Base-by-base conservation (phyloP, 2,888 invertebrate species). In the Tricholauxania praeusta region DNA sequence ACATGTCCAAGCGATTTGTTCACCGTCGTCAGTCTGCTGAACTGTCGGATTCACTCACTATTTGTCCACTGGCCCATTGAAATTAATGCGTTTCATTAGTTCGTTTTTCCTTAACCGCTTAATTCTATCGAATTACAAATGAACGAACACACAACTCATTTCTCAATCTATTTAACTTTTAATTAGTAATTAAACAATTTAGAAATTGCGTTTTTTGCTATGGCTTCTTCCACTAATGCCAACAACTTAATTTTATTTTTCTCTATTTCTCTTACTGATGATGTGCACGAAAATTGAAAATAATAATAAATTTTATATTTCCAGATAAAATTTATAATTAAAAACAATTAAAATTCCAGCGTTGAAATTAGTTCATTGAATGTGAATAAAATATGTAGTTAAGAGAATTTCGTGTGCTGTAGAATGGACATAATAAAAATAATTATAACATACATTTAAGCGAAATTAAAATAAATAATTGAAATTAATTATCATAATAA, bases 111-210 rank as follows among this genome's bases (percentile, higher is more conserved):
- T n/a, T 48, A 8, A 10, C 15, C 32, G 32, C 15, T 53, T 55
- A 68, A 68, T 59, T 28, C 57, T 49, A 59, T 59, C n/a, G 17
- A 49, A 68, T 68, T 55, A 68, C 79, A 78, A 78, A 77, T 75
- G 76, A 48, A 48, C 47, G 62, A 70, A 15, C 22, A 57, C 22
- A 17, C 28, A 28, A 57, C 57, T 57, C 28, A 57, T 57, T 66
- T 55, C 52, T 53, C 22, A 53, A 63, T 70, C 52, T 72, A 72
- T 72, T 68, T 72, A 62, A 64, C n/a, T 72, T 69, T 72, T 72
- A 72, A 72, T 72, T 72, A 63, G 68, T 64, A 72, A 72, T 72
- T 72, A 69, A 72, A 69, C 69, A 72, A 72, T 72, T 72, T 39
- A 68, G 59, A 67, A 52, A 51, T 72, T 51, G 68, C 72, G 63